These are phyloP conservation scores for Selenia dentaria DNA, from an alignment of 2,888 invertebrate species.

Conservation along the genomic window DNA sequence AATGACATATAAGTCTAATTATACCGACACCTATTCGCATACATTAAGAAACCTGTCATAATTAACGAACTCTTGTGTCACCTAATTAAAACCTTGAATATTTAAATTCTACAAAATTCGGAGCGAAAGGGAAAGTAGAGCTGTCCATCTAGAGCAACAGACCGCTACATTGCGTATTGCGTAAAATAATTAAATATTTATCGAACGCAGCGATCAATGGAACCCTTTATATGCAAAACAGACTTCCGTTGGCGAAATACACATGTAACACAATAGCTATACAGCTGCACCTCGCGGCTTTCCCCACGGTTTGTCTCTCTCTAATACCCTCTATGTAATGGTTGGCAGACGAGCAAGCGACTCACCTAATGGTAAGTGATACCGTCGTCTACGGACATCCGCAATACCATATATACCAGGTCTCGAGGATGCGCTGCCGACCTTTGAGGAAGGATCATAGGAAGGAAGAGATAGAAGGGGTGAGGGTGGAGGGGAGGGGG, in stretches of 20 bases:
- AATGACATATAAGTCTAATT: slow-evolving; percentile 3
- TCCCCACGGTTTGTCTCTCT: too few relatives aligned
- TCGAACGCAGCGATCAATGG: slow-evolving; percentile 41
- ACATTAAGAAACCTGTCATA: slow-evolving; percentile 15
- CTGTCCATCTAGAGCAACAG: slow-evolving; percentile 26
- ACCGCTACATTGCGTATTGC: slow-evolving; percentile 24
- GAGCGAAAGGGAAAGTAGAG: slow-evolving; percentile 27
- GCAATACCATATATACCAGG: too few relatives aligned
- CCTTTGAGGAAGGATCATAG: too few relatives aligned
- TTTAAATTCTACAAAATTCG: slow-evolving; percentile 17
- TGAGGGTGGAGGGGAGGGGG: too few relatives aligned
- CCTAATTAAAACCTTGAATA: slow-evolving; percentile 27
- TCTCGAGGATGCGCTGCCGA: too few relatives aligned
- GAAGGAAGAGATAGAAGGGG: too few relatives aligned
- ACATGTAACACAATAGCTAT: slow-evolving; percentile 22
- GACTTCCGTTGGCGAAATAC: slow-evolving; percentile 51
- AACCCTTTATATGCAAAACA: slow-evolving; percentile 60
- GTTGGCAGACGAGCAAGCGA: too few relatives aligned
- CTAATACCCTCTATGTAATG: too few relatives aligned
- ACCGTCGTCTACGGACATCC: too few relatives aligned
- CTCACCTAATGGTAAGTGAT: too few relatives aligned
- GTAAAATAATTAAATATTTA: slow-evolving; percentile 49
- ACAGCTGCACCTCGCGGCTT: too few relatives aligned
- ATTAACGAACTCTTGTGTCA: slow-evolving; percentile 23
- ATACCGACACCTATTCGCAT: slow-evolving; percentile 14